These are phyloP conservation scores for Dryas iulia DNA, from an alignment of 1,140 invertebrate species.

Conservation along the genomic window DNA sequence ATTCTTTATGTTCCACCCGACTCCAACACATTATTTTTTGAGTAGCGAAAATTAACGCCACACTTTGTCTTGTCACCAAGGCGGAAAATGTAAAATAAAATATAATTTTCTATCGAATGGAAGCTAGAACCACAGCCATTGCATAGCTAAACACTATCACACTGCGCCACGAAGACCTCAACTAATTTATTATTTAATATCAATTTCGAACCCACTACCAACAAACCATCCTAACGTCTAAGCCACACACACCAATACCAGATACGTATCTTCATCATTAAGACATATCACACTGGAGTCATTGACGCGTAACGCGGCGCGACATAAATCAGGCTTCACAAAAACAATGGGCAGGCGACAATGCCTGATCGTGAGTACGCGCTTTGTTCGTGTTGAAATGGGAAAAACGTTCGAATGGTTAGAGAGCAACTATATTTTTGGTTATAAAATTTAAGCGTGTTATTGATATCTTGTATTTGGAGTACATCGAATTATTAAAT, in stretches of 20 bases:
- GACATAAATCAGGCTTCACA: slow-evolving; percentile 35
- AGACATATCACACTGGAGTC: slow-evolving; percentile 7
- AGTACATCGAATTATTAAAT: no score
- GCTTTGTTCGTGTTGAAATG: slow-evolving; percentile 20
- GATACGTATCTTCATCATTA: slow-evolving; percentile 4
- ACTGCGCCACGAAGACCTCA: no score
- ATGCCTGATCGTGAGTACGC: slow-evolving; percentile 32
- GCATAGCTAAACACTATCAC: no score
- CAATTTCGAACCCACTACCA: not conserved
- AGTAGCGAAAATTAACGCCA: no score
- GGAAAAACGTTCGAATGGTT: slow-evolving; percentile 5
- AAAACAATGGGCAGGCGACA: slow-evolving; percentile 42
- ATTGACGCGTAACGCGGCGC: slow-evolving; percentile 25
- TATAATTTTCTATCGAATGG: no score
- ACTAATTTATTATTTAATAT: not conserved
- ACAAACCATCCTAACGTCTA: not conserved
- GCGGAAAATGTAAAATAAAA: no score
- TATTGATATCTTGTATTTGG: no score
- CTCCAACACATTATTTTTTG: no score
- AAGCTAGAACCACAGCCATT: no score
- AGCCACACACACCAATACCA: not conserved
- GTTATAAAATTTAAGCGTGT: no score
- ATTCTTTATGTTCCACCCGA: no score
- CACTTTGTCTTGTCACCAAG: no score
- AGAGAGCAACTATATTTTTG: not conserved